Evolutionary conservation across 2,797 vertebrate species (phyloP), one percentile per base, ranked within the genome.

Genomic region (Pseudopleuronectes americanus): DNA sequence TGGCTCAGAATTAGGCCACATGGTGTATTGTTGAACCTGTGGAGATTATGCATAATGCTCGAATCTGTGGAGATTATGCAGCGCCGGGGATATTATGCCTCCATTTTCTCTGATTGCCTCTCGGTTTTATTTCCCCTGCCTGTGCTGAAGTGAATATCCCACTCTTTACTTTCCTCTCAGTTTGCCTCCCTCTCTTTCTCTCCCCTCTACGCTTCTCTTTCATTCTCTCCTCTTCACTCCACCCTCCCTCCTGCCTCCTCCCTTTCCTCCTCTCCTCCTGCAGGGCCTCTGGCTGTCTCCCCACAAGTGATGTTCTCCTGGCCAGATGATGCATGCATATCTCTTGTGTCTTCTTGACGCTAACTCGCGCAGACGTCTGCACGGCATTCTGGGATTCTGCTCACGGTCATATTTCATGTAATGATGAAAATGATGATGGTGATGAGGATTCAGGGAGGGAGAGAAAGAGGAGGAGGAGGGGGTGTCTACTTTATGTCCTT

Each of bases 291-390:
- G 92, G 92, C 93, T 89, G 85, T 91, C 90, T 91, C 92, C 91
- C 94, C 93, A 93, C 92, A 91, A 94, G 92, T 92, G 90, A 91
- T 92, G 91, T 94, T 93, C 90, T 94, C 90, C 93, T 93, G 92
- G 89, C 91, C 93, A 92, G 91, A 92, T 92, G 92, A 94, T 93
- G 91, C 91, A 90, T 90, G 88, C 90, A 89, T 87, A 91, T 93
- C 93, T 93, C 93, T 91, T 92, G 93, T 92, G 91, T 93, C 89
- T 93, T 84, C 88, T 92, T 94, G 92, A 94, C 68, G 92, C 87
- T 94, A 94, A 94, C 90, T 87, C 90, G 78, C 85, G 79, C 64
- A 71, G 93, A 93, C 92, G 77, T 90, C 88, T 89, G 92, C 90
- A 87, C 83, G 72, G 92, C 92, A 93, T 93, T 93, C 87, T 93